Conservation (phyloP, 1,140 invertebrate species). For the Drosophila takahashii region DNA sequence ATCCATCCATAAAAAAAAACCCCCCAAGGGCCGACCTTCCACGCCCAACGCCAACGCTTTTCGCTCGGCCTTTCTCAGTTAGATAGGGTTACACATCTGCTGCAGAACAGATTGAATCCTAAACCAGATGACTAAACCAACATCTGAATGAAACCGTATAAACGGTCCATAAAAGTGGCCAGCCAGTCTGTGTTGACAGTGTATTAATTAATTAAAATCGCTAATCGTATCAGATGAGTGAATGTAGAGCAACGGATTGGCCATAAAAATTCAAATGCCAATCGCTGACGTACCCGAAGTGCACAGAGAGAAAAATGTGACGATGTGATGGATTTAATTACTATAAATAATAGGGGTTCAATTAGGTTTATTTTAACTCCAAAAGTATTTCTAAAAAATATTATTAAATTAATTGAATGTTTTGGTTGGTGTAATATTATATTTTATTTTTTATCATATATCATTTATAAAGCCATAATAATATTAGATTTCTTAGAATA, state of each 20-base stretch:
- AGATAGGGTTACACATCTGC: constrained; percentile 43
- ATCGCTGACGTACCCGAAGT: constrained; percentile 8
- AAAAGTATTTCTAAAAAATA: too few relatives aligned
- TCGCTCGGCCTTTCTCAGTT: constrained; percentile 7
- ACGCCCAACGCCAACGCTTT: constrained; percentile 49
- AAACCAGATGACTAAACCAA: neutral
- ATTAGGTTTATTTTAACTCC: too few relatives aligned
- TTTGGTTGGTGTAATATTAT: too few relatives aligned
- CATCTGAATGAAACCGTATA: constrained; percentile 27
- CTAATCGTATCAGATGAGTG: constrained; percentile 43
- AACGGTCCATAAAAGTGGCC: constrained; percentile 31
- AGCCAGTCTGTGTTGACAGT: constrained; percentile 32
- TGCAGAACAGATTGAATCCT: constrained; percentile 6
- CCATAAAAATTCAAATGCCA: constrained; percentile 61
- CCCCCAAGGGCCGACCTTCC: constrained; percentile 49
- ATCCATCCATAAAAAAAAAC: constrained; percentile 23
- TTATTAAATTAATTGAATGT: too few relatives aligned
- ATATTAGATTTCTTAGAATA: too few relatives aligned
- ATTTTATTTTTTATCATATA: too few relatives aligned
- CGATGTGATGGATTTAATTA: too few relatives aligned
- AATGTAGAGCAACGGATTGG: constrained; percentile 58
- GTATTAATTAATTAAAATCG: constrained; percentile 61
- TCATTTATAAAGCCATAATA: too few relatives aligned
- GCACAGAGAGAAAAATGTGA: constrained; percentile 1
- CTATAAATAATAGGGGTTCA: too few relatives aligned